Base-by-base conservation (phyloP, 2,113 vertebrate species). In the Drymodes brunneopygia region DNA sequence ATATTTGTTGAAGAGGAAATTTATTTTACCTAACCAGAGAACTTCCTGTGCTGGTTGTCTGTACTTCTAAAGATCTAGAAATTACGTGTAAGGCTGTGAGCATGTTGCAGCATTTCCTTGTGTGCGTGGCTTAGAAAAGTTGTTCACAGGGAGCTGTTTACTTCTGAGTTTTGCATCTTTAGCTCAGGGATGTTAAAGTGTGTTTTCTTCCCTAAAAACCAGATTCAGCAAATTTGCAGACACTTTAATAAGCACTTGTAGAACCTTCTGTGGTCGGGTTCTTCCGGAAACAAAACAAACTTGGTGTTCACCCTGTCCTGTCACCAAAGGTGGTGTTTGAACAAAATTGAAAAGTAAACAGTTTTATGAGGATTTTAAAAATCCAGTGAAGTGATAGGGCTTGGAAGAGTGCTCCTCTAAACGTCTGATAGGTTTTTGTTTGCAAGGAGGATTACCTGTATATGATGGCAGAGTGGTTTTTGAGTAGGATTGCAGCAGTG, bases 1-100 rank as follows among this genome's bases (percentile, higher is more conserved):
- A 80, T 95, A 90, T 94, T 95, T 92, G 94, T 96, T 97, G 95
- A 97, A 97, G 95, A 97, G 98, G 98, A 98, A 98, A 98, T 96
- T 85, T 94, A 58, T 89, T 98, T 98, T 97, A 95, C 97, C 95
- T 98, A 96, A 97, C 97, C 83, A 88, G 60, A 94, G 75, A 47
- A 33, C 94, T 98, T 98, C 98, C 98, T 98, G 97, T 95, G 92
- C 75, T 71, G 88, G 74, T 72, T 57, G 56, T 96, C 95, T 88
- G 84, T 96, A 17, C 77, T 88, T 93, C 69, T 96, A 18, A 91
- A 96, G 95, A 86, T 88, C 36, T 83, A 90, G 92, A 75, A 82
- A 79, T 88, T 47, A 70, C 35, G 18, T 91, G 60, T 65, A 23
- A 70, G 50, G 88, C 82, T 0, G 2, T n/a, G 44, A 60, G 62